Evolutionary conservation across 2,888 invertebrate species (phyloP).

Genomic region (Lampropteryx suffumata): DNA sequence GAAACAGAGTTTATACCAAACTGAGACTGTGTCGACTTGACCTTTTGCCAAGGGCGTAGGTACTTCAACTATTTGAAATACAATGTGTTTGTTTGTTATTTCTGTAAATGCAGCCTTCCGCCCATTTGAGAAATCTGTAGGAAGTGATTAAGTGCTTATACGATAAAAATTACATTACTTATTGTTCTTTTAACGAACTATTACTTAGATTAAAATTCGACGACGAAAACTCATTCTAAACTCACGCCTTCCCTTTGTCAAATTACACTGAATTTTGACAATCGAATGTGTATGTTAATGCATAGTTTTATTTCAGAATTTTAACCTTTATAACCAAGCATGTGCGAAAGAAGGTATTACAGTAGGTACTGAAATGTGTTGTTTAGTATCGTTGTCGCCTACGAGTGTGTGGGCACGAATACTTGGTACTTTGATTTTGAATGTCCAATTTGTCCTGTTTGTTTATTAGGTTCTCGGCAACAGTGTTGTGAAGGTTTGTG

Average conservation of each 20-base stretch:
- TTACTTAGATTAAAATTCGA: too few relatives aligned
- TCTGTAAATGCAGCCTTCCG: slow-evolving; percentile 76
- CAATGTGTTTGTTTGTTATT: slow-evolving; percentile 74
- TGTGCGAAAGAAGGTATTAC: too few relatives aligned
- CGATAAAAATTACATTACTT: slow-evolving; percentile 69
- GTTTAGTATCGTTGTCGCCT: slow-evolving; percentile 33
- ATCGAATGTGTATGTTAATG: too few relatives aligned
- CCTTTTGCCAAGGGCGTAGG: slow-evolving; percentile 69
- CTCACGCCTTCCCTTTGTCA: too few relatives aligned
- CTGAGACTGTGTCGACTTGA: slow-evolving; percentile 62
- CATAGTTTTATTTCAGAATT: too few relatives aligned
- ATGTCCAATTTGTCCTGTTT: slow-evolving; percentile 46
- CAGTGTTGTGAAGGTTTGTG: slow-evolving; percentile 56
- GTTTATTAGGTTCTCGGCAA: slow-evolving; percentile 45
- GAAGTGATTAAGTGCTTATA: slow-evolving; percentile 75
- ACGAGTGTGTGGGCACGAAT: slow-evolving; percentile 29
- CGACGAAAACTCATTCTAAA: too few relatives aligned
- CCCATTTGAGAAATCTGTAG: slow-evolving; percentile 71
- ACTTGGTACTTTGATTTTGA: slow-evolving; percentile 23
- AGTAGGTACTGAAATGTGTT: slow-evolving; percentile 38
- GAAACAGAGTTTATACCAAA: slow-evolving; percentile 60
- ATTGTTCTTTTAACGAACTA: slow-evolving; percentile 66
- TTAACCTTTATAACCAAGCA: too few relatives aligned
- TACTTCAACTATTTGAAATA: slow-evolving; percentile 56
- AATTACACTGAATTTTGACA: too few relatives aligned